Percentiles rank a stretch among this genome's conserved stretches.
These are phyloP conservation scores for Capromys pilorides DNA, from an alignment of 2,797 vertebrate genomes.

Conservation along the genomic window DNA sequence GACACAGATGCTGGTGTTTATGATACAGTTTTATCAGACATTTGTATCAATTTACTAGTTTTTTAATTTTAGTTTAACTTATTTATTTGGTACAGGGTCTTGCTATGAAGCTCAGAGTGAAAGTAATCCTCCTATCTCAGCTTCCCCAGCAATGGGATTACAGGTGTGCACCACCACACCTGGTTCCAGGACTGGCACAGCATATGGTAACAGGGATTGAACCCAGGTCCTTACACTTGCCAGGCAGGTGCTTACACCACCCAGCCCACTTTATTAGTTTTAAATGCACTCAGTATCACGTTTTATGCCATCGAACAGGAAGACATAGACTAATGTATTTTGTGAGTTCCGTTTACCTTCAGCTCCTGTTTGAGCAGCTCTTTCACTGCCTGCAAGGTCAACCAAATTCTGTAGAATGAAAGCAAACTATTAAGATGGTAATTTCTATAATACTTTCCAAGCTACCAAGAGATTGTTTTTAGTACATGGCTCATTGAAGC, in stretches of 20 bases:
- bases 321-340: neutral
- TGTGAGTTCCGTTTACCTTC: conserved; percentile 89
- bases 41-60: neutral
- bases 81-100: too few species aligned
- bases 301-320: conserved; percentile 2
- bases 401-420: conserved; percentile 92
- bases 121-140: too few species aligned
- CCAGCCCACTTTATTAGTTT: neutral
- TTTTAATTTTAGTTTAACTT: too few species aligned
- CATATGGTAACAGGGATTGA: too few species aligned
- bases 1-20: neutral
- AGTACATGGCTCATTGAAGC: neutral
- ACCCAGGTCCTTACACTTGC: too few species aligned
- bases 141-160: too few species aligned
- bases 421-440: neutral
- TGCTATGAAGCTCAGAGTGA: too few species aligned
- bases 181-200: too few species aligned
- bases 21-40: neutral
- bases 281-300: neutral
- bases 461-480: neutral
- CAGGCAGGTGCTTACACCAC: too few species aligned
- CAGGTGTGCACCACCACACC: too few species aligned
- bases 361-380: conserved; percentile 96
- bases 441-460: neutral
- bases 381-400: conserved; percentile 96